These are phyloP conservation scores for Smutsia gigantea DNA, from an alignment of 2,797 vertebrate genomes.

Conservation along the genomic window DNA sequence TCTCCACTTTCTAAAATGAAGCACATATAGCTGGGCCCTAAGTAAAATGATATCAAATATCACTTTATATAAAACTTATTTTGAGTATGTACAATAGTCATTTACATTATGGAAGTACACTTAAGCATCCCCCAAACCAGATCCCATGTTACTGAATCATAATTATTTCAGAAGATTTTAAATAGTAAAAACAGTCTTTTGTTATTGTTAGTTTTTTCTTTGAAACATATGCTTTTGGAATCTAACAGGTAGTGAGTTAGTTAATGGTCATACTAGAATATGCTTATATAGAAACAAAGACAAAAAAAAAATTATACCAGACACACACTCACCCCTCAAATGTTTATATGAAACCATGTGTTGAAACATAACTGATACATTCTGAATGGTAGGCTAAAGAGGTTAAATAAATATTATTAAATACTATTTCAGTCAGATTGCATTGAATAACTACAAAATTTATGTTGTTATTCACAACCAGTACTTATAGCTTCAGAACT, in stretches of 20 bases:
- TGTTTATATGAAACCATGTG: not conserved
- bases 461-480: not conserved
- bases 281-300: not conserved
- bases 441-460: not conserved
- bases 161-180: not conserved
- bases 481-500: not conserved
- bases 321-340: not conserved
- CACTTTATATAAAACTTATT: not conserved
- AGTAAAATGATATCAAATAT: not conserved
- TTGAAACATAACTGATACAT: not conserved
- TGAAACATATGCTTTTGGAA: not conserved
- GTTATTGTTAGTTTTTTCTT: not conserved
- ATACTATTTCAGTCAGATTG: constrained; percentile 8
- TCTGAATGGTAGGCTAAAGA: constrained; percentile 34
- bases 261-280: not conserved
- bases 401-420: constrained; percentile 13
- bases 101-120: not conserved
- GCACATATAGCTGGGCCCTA: not conserved
- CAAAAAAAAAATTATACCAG: not conserved
- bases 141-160: not conserved
- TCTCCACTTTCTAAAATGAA: not conserved
- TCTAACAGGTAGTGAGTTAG: not conserved
- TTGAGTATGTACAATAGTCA: not conserved
- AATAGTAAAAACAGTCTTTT: not conserved
- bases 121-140: not conserved